Evolutionary conservation across 2,797 vertebrate species (phyloP).

Genomic region (Tamandua tetradactyla): DNA sequence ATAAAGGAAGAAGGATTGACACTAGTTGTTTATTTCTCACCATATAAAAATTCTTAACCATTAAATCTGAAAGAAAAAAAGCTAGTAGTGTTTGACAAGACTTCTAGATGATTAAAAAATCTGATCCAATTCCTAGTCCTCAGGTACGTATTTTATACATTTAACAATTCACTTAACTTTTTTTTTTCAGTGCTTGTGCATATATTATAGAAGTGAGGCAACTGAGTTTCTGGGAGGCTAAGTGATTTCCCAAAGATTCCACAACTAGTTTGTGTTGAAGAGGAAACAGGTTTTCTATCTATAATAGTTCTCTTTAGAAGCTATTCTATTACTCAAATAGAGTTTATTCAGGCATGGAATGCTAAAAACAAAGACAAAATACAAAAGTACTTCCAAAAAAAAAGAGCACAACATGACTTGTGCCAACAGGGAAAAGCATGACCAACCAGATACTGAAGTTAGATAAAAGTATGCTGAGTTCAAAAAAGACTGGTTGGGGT

Average conservation of each 20-base stretch:
- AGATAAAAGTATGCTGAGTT: not conserved
- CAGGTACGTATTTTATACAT: not conserved
- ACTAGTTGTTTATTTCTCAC: not conserved
- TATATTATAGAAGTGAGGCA: not conserved
- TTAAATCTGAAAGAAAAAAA: not conserved
- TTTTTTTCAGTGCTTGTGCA: not conserved
- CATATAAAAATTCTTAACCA: not conserved
- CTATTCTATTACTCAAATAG: not conserved
- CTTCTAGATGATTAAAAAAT: not conserved
- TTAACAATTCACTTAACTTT: not conserved
- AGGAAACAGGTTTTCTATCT: not conserved
- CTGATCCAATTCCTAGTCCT: not conserved
- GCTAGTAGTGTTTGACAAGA: not conserved
- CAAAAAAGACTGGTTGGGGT: not conserved
- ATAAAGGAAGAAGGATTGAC: not conserved
- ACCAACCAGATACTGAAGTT: not conserved
- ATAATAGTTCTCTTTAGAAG: slow-evolving; percentile 15
- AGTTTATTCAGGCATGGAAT: slow-evolving; percentile 36
- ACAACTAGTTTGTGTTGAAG: not conserved
- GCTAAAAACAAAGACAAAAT: slow-evolving; percentile 30
- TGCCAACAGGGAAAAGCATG: not conserved
- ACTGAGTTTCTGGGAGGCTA: not conserved
- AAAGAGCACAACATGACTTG: not conserved
- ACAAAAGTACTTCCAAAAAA: not conserved
- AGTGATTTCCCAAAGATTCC: not conserved